Evolutionary conservation across 2,113 vertebrate genomes (phyloP).

Genomic region (Colinus virginianus): DNA sequence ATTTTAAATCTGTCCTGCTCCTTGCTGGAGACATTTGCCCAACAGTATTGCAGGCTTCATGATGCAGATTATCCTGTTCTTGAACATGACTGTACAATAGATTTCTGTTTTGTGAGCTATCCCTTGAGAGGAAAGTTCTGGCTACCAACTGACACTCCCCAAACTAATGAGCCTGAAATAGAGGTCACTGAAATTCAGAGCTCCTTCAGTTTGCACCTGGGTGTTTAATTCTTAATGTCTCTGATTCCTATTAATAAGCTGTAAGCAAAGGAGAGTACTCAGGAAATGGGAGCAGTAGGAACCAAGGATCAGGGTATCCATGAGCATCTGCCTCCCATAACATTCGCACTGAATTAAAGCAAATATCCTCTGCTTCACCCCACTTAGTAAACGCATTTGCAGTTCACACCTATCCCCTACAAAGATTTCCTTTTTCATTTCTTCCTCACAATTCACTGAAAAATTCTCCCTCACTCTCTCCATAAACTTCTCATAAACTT

Average conservation of each 20-base stretch:
- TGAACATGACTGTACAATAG: not conserved
- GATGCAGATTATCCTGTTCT: not conserved
- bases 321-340: not conserved
- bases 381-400: not conserved
- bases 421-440: not conserved
- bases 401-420: slow-evolving; percentile 23
- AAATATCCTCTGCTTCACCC: not conserved
- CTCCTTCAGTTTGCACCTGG: slow-evolving; percentile 21
- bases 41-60: not conserved
- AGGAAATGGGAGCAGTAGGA: not conserved
- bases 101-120: not conserved
- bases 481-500: not conserved
- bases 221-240: not conserved
- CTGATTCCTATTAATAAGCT: slow-evolving; percentile 18
- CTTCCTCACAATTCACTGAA: not conserved
- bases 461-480: slow-evolving; percentile 2
- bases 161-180: slow-evolving; percentile 19
- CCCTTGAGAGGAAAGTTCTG: not conserved
- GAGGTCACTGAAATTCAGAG: slow-evolving; percentile 43
- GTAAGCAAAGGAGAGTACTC: not conserved
- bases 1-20: not conserved
- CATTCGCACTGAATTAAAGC: not conserved
- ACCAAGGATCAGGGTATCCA: not conserved
- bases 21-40: not conserved
- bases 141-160: not conserved